phyloP scores from a whole-genome alignment of 2,113 vertebrate species.

The Vanacampus margaritifer region DNA sequence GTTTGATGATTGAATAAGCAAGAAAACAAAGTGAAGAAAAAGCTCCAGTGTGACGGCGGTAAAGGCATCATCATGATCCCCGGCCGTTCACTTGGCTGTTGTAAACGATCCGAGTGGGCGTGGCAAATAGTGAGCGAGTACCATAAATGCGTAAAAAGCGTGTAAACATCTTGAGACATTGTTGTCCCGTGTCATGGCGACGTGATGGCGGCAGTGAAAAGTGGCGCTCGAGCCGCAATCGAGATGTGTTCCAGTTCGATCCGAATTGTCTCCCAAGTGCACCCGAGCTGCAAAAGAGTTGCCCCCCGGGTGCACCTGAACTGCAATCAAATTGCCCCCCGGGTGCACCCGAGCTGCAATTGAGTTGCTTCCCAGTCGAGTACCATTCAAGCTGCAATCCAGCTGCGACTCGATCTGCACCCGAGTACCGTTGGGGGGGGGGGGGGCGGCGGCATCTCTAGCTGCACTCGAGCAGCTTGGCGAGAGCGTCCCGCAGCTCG shows the following conservation, averaged over 20 bases:
- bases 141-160: not conserved
- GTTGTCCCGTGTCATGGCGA: not conserved
- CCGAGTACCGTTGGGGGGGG: slow-evolving; percentile 30
- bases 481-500: slow-evolving; percentile 89
- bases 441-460: slow-evolving; percentile 32
- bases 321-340: not conserved
- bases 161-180: slow-evolving; percentile 6
- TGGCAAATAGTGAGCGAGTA: slow-evolving; percentile 5
- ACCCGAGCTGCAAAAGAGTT: too few species aligned
- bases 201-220: slow-evolving; percentile 17
- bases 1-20: not conserved
- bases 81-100: not conserved
- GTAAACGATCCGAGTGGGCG: slow-evolving; percentile 5
- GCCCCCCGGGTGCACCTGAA: not conserved
- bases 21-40: not conserved
- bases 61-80: slow-evolving; percentile 3
- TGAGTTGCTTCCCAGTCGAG: not conserved
- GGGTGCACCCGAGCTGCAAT: not conserved
- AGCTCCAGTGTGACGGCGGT: not conserved
- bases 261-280: not conserved
- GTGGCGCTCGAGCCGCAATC: not conserved
- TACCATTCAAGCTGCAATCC: not conserved
- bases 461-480: slow-evolving; percentile 84
- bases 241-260: not conserved
- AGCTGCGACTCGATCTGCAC: slow-evolving; percentile 9